Evolutionary conservation across 37 sponge, comb jelly and placozoan genomes (phyloP), one percentile per base, ranked within the genome.

Genomic region (Bolinopsis microptera): DNA sequence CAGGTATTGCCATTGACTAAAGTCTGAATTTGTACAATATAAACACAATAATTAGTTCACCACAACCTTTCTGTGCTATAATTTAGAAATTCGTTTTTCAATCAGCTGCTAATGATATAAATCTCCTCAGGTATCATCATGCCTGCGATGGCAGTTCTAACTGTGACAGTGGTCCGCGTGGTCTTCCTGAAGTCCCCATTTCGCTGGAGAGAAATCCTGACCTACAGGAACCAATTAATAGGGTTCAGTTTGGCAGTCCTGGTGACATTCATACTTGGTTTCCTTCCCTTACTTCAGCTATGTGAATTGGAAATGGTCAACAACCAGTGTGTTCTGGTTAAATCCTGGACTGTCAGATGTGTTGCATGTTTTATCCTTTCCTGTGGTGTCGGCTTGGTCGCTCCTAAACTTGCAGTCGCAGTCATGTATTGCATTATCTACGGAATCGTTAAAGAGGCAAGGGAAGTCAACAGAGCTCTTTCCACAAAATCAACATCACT

Each of bases 101-200:
- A n/a, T n/a, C n/a, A n/a, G n/a, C n/a, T n/a, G n/a, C n/a, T n/a
- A n/a, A n/a, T n/a, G n/a, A n/a, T n/a, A n/a, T n/a, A n/a, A n/a
- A n/a, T n/a, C n/a, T n/a, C n/a, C n/a, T 72, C 75, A 72, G 75
- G 75, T 5, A 72, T 72, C 13, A n/a, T 72, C 75, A n/a, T 72
- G 75, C 75, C 75, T 8, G 75, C 75, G 3, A 72, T 72, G 75
- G 27, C 75, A 72, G 75, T 72, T 28, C 75, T 72, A 28, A n/a
- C 31, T 23, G 75, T 72, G 13, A 72, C 75, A 23, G 75, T 72
- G 75, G 31, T 72, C 26, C 13, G 75, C 3, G 75, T 72, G 5
- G 31, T 72, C n/a, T 72, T 72, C 75, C 75, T 72, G 3, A n/a
- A 5, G 3, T 30, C 5, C 75, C 75, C 75, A 21, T 21, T 72